phyloP scores from a whole-genome alignment of 2,888 invertebrate species.

The Pecten maximus region DNA sequence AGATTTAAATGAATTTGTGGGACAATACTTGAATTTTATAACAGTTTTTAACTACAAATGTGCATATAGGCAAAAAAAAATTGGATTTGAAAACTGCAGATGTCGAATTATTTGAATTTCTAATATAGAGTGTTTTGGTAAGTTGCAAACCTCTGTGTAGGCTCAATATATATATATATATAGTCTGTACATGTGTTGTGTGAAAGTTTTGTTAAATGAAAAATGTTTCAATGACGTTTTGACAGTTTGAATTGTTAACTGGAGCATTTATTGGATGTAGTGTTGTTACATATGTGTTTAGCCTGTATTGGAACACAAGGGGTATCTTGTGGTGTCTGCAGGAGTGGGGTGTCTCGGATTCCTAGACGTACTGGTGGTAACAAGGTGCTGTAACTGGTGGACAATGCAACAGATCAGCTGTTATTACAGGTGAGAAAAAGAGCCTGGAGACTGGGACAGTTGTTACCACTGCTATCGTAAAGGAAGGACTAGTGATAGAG shows the following conservation, averaged over 20 bases:
- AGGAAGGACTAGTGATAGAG: not conserved
- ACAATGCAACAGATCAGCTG: not conserved
- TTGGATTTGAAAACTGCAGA: not conserved
- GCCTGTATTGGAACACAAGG: not conserved
- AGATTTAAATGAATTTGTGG: not conserved
- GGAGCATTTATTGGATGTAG: not conserved
- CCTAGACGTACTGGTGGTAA: slow-evolving; percentile 17
- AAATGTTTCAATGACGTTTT: not conserved
- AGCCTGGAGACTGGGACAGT: not conserved
- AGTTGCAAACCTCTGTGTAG: not conserved
- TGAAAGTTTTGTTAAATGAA: not conserved
- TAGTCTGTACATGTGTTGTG: not conserved
- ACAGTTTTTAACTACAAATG: not conserved
- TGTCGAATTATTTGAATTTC: not conserved
- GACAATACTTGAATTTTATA: not conserved
- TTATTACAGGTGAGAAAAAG: not conserved
- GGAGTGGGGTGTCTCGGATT: not conserved
- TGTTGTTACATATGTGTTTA: not conserved
- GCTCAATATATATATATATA: too few relatives aligned
- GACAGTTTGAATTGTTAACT: slow-evolving; percentile 14
- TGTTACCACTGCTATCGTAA: not conserved
- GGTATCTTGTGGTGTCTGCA: not conserved
- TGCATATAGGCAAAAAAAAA: not conserved
- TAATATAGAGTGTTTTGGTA: not conserved
- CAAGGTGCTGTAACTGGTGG: slow-evolving; percentile 8